Evolutionary conservation across 2,113 vertebrate genomes (phyloP).

Genomic region (Tursiops truncatus): DNA sequence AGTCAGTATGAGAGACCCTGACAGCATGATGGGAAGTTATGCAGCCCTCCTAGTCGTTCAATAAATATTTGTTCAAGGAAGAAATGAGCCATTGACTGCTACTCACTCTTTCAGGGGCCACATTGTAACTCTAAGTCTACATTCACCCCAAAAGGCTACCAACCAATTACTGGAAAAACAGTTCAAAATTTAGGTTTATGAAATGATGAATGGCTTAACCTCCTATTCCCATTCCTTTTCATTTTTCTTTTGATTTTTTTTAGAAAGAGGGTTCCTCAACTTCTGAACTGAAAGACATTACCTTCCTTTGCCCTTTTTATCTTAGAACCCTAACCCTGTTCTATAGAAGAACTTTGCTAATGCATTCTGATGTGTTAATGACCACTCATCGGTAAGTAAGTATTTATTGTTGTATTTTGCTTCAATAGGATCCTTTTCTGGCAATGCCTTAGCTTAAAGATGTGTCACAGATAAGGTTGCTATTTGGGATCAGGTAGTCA

Average conservation of each 20-base stretch:
- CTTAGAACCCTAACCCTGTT: neutral
- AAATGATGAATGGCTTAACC: neutral
- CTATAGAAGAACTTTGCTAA: neutral
- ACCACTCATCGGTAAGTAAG: neutral
- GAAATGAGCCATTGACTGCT: neutral
- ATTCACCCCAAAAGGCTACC: neutral
- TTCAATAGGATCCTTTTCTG: neutral
- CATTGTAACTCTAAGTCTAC: neutral
- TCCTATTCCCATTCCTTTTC: neutral
- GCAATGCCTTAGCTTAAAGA: neutral
- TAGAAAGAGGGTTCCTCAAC: neutral
- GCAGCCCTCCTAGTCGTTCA: neutral
- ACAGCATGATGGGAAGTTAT: accelerated
- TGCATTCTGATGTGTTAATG: neutral
- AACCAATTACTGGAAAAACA: neutral
- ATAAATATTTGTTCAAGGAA: neutral
- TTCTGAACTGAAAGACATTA: neutral
- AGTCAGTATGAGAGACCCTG: neutral
- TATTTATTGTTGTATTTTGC: neutral
- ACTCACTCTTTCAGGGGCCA: neutral
- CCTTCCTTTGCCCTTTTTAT: neutral
- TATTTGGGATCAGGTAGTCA: neutral
- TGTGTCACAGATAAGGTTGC: no score
- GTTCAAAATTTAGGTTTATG: neutral
- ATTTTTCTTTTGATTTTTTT: neutral